Conservation (phyloP, 2,888 invertebrate genomes). For the Nasonovia ribisnigri region DNA sequence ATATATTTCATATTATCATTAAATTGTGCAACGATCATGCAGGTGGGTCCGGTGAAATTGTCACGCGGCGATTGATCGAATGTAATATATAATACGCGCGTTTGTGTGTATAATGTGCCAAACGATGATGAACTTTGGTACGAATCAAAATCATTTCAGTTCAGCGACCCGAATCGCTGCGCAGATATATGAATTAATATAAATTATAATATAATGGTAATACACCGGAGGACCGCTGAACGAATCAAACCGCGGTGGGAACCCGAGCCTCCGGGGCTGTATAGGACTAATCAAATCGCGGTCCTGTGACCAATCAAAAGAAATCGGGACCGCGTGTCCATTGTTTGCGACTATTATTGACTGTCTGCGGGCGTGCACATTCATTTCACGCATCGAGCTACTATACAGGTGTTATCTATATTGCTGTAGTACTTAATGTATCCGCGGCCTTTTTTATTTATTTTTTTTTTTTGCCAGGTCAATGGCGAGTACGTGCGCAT, state of each 20-base stretch:
- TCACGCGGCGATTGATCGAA: neutral
- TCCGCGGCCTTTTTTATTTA: neutral
- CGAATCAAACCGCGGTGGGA: conserved; percentile 56
- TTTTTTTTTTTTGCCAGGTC: neutral
- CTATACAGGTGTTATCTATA: neutral
- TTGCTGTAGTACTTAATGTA: neutral
- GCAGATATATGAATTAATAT: neutral
- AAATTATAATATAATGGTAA: conserved; percentile 13
- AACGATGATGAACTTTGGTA: neutral
- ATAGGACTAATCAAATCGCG: conserved; percentile 42
- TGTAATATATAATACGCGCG: neutral
- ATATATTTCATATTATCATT: neutral
- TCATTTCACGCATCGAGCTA: neutral
- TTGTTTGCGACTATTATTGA: conserved; percentile 31
- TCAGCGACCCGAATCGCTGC: conserved; percentile 40
- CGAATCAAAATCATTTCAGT: neutral
- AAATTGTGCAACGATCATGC: neutral
- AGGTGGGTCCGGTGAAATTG: neutral
- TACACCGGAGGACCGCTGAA: conserved; percentile 9
- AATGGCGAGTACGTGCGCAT: neutral
- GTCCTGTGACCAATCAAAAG: conserved; percentile 61
- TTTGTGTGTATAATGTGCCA: neutral
- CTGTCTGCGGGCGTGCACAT: neutral
- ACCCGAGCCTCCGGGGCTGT: conserved; percentile 48
- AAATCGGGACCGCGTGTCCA: conserved; percentile 18